These are phyloP conservation scores for Turnix velox DNA, from an alignment of 2,113 vertebrate genomes.

Conservation along the genomic window DNA sequence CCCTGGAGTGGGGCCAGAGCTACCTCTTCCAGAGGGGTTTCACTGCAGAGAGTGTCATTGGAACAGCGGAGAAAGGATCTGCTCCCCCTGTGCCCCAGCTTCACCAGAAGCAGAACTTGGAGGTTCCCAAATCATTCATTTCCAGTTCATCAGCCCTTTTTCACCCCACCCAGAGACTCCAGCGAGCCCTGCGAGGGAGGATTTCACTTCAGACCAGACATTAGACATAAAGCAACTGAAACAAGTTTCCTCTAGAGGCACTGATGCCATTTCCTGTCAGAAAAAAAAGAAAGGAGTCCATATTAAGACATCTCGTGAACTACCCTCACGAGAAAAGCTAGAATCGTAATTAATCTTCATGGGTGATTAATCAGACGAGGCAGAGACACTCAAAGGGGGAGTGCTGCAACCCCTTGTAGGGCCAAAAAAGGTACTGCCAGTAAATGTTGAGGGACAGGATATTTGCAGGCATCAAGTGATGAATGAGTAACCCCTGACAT, in stretches of 20 bases:
- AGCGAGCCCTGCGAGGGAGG: not conserved
- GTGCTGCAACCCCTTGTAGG: not conserved
- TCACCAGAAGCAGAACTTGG: not conserved
- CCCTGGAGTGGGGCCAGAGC: conserved; percentile 70
- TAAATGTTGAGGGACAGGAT: not conserved
- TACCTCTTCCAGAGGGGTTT: conserved; percentile 54
- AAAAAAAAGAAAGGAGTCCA: not conserved
- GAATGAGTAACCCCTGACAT: not conserved
- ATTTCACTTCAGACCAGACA: not conserved
- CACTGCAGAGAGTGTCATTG: not conserved
- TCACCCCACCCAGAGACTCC: not conserved
- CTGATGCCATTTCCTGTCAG: conserved; percentile 28
- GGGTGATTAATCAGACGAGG: not conserved
- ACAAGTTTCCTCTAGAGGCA: conserved; percentile 14
- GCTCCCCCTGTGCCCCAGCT: not conserved
- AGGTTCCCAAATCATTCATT: rapidly evolving
- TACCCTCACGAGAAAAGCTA: not conserved
- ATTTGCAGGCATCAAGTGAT: not conserved
- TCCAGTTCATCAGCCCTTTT: not conserved
- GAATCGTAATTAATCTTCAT: not conserved
- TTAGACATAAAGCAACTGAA: not conserved
- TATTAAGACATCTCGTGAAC: conserved; percentile 34
- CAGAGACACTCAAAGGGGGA: not conserved
- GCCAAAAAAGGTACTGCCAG: not conserved
- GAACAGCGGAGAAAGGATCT: not conserved